Conservation (phyloP, 1,140 invertebrate genomes). For the Dendroctonus ponderosae region DNA sequence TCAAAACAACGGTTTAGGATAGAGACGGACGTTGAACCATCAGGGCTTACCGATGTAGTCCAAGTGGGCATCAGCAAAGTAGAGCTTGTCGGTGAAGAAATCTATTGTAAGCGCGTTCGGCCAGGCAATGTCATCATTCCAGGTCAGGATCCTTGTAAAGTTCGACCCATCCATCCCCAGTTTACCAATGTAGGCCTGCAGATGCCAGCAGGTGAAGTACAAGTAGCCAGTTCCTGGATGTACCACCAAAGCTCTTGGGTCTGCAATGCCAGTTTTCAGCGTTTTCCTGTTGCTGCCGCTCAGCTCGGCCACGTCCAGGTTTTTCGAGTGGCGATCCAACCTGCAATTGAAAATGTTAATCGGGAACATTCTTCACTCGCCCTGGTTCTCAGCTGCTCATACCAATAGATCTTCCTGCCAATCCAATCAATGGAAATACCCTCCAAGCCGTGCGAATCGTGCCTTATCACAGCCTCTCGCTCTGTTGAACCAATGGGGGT, state of each 20-base stretch:
- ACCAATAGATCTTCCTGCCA: constrained; percentile 93
- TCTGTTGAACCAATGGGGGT: constrained; percentile 58
- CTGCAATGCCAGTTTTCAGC: constrained; percentile 80
- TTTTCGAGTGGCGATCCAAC: constrained; percentile 94
- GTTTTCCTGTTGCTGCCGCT: constrained; percentile 91
- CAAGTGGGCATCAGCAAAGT: constrained; percentile 97
- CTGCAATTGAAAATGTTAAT: constrained; percentile 63
- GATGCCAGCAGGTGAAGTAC: constrained; percentile 95
- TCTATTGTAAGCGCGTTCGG: constrained; percentile 97
- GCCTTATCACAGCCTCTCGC: constrained; percentile 83
- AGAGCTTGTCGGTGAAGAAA: constrained; percentile 91
- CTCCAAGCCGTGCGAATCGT: constrained; percentile 92
- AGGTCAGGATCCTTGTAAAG: constrained; percentile 83
- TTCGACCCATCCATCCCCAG: constrained; percentile 96
- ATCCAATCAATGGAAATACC: constrained; percentile 98
- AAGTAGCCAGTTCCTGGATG: constrained; percentile 93
- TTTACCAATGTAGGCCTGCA: constrained; percentile 96
- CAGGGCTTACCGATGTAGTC: constrained; percentile 73
- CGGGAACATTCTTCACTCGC: not conserved
- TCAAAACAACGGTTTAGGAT: not conserved
- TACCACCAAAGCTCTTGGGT: constrained; percentile 91
- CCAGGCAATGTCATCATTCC: constrained; percentile 95
- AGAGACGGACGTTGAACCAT: not conserved
- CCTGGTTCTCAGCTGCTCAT: not conserved
- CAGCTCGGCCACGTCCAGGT: constrained; percentile 88